These are phyloP conservation scores for Hippocampus abdominalis DNA, from an alignment of 2,113 vertebrate genomes.

Conservation along the genomic window DNA sequence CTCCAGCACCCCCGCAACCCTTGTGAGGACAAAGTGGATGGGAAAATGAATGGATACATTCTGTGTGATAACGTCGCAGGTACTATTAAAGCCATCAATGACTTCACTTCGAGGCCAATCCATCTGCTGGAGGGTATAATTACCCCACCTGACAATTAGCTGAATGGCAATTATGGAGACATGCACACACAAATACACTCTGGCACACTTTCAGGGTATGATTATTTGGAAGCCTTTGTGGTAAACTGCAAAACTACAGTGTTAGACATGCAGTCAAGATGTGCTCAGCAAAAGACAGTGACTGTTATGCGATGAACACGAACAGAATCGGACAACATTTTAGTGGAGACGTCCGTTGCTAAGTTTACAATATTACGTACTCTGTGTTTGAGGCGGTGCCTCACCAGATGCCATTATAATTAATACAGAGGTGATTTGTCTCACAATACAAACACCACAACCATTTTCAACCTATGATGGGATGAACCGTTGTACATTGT, in stretches of 20 bases:
- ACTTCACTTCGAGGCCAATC: slow-evolving; percentile 27
- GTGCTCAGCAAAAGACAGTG: not conserved
- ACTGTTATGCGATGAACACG: not conserved
- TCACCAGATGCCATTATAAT: not conserved
- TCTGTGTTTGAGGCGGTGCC: not conserved
- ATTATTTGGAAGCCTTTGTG: not conserved
- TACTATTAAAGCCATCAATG: slow-evolving; percentile 46
- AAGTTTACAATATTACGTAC: not conserved
- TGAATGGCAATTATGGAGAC: slow-evolving; percentile 22
- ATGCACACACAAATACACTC: not conserved
- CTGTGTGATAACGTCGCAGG: not conserved
- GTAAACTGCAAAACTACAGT: not conserved
- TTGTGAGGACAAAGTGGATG: no score
- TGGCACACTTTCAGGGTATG: slow-evolving; percentile 2
- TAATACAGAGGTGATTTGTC: not conserved
- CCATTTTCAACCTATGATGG: no score
- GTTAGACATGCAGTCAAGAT: not conserved
- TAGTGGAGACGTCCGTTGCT: not conserved
- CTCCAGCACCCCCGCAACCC: no score
- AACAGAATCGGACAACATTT: not conserved
- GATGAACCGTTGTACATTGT: not conserved
- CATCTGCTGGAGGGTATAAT: slow-evolving; percentile 44
- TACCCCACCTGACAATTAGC: slow-evolving; percentile 27
- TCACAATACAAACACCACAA: not conserved
- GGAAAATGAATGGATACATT: not conserved